Evolutionary conservation across 1,140 invertebrate species (phyloP).

Genomic region (Bactericera cockerelli): DNA sequence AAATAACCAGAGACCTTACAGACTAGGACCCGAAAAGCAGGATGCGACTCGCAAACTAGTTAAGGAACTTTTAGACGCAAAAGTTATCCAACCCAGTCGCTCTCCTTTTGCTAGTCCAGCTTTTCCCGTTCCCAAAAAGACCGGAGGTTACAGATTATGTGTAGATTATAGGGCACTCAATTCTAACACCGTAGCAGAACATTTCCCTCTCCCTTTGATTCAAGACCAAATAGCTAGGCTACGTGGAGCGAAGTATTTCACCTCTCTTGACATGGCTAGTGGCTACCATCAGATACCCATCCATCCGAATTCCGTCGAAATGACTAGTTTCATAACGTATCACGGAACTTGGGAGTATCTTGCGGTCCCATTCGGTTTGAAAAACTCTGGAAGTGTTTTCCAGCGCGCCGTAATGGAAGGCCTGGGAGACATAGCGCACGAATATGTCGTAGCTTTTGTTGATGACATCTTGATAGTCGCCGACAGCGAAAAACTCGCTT

Average conservation of each 20-base stretch:
- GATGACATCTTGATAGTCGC: too few species aligned
- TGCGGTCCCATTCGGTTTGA: slow-evolving; percentile 31
- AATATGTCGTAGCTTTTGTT: too few species aligned
- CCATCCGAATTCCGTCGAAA: slow-evolving; percentile 25
- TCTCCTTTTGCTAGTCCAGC: slow-evolving; percentile 20
- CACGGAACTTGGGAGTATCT: slow-evolving; percentile 29
- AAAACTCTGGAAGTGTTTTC: slow-evolving; percentile 30
- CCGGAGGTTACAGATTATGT: slow-evolving; percentile 22
- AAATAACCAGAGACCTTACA: too few species aligned
- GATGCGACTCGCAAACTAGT: too few species aligned
- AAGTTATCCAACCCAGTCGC: background rate
- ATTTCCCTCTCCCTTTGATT: slow-evolving; percentile 28
- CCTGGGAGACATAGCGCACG: too few species aligned
- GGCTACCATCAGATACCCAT: slow-evolving; percentile 22
- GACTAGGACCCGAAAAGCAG: too few species aligned
- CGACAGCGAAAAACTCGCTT: too few species aligned
- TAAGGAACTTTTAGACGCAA: too few species aligned
- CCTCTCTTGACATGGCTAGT: background rate
- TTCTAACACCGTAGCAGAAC: slow-evolving; percentile 27
- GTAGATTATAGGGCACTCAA: slow-evolving; percentile 33
- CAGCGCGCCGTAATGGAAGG: slow-evolving; percentile 19
- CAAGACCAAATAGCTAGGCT: slow-evolving; percentile 26
- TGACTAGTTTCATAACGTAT: slow-evolving; percentile 31
- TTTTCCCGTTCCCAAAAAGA: slow-evolving; percentile 24
- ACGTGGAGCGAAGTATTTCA: slow-evolving; percentile 24